Evolutionary conservation across 2,888 invertebrate genomes (phyloP), one percentile per base, ranked within the genome.

Genomic region (Margaritifera margaritifera): DNA sequence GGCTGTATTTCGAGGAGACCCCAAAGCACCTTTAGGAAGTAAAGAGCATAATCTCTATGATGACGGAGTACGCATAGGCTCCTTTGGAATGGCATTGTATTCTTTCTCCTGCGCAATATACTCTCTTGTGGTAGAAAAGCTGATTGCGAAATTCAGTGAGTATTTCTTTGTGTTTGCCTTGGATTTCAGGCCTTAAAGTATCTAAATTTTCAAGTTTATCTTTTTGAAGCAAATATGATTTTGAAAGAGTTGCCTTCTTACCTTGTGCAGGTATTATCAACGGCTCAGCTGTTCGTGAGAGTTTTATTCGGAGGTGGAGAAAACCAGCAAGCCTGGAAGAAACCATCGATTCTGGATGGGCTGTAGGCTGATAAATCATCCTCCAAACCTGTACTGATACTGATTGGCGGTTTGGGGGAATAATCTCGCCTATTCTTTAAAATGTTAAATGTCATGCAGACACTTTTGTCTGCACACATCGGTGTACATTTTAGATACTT

Each of bases 81-180:
- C 97, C 84, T 96, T 96, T 94, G 97, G 97, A 42, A 98, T 98
- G 98, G 95, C 97, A 0, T 83, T 92, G 68, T 92, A 92, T 83
- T 97, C 97, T 0, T 89, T 98, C n/a, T 96, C 97, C 1, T 98
- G 98, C 87, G 95, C 97, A 20, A 93, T 95, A 85, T 98, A 98
- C 90, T 98, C 98, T 0, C 92, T 95, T 62, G 89, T 94, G 67
- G 97, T 98, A 71, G 97, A 98, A 88, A 94, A 92, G 87, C 92
- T 98, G 18, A 96, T 98, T 76, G 92, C 94, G 82, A 92, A 92
- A 80, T 93, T 92, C 82, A 83, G 91, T 91, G 80, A 89, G 89
- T 84, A 69, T 51, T 50, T 24, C 24, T 55, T 68, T 56, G 31
- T 15, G 27, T 62, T 24, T 52, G 11, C 11, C 11, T 15, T 42